These are phyloP conservation scores for Drosophila fungiperda DNA, from an alignment of 2,888 invertebrate species.

Conservation along the genomic window DNA sequence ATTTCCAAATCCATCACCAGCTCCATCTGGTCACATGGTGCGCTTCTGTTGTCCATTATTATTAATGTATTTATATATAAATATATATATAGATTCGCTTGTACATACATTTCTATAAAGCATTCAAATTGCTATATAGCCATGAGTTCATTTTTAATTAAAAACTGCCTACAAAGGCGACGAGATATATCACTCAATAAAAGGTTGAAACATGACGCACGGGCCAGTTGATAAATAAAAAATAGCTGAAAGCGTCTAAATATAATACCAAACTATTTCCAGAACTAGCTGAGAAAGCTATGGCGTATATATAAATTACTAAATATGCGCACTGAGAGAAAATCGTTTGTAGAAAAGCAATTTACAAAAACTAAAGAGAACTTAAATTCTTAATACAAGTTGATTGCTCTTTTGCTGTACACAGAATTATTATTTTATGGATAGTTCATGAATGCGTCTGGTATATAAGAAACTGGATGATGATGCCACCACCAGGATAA, in stretches of 20 bases:
- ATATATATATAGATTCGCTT: not conserved
- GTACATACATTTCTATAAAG: not conserved
- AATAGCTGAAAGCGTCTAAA: conserved; percentile 17
- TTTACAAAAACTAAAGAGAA: not conserved
- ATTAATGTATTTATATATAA: conserved; percentile 28
- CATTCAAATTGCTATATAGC: conserved; percentile 21
- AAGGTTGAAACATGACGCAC: conserved; percentile 50
- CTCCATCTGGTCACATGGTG: conserved; percentile 52
- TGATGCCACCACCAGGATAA: not conserved
- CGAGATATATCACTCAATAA: conserved; percentile 29
- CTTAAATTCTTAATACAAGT: not conserved
- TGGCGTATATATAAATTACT: conserved; percentile 3
- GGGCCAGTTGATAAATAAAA: conserved; percentile 49
- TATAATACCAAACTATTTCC: conserved; percentile 23
- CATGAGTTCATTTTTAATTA: conserved; percentile 78
- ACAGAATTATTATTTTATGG: not conserved
- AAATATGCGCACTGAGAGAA: not conserved
- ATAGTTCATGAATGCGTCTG: conserved; percentile 1
- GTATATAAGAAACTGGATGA: conserved; percentile 1
- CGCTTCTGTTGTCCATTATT: conserved; percentile 42
- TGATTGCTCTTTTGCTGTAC: too few species aligned
- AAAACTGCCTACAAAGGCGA: conserved; percentile 55
- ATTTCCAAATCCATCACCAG: conserved; percentile 7
- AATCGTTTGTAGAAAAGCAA: not conserved
- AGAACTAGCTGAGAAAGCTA: conserved; percentile 5